phyloP scores from a whole-genome alignment of 2,888 invertebrate species.

The Meloe dianella region DNA sequence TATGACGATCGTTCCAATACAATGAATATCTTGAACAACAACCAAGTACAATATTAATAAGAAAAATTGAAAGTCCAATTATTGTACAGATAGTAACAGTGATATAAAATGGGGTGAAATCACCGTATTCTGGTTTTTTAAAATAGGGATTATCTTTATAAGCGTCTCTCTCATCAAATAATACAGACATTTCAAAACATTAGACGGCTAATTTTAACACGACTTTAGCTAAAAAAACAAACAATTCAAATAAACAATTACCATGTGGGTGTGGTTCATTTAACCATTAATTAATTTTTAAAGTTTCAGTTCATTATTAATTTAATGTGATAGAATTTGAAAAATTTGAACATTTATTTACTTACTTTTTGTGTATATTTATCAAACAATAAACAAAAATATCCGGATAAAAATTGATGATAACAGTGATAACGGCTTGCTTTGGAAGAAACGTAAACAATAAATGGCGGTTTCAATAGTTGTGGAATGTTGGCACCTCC shows the following conservation, averaged over 20 bases:
- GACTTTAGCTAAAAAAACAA: constrained; percentile 13
- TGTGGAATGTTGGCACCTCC: background rate
- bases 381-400: background rate
- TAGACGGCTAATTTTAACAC: constrained; percentile 10
- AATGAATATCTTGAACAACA: constrained; percentile 79
- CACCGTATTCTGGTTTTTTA: constrained; percentile 67
- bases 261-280: constrained; percentile 14
- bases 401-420: background rate
- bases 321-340: background rate
- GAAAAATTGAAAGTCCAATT: constrained; percentile 71
- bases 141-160: constrained; percentile 70
- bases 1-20: constrained; percentile 84
- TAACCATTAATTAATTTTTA: background rate
- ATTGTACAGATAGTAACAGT: constrained; percentile 79
- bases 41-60: constrained; percentile 79
- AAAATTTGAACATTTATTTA: background rate
- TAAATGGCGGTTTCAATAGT: background rate
- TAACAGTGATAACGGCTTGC: background rate
- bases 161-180: constrained; percentile 64
- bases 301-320: background rate
- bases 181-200: constrained; percentile 64
- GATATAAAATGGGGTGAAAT: constrained; percentile 87
- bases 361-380: background rate
- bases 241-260: constrained; percentile 5
- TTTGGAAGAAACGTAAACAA: background rate